Evolutionary conservation across 2,113 vertebrate genomes (phyloP), one percentile per base, ranked within the genome.

Genomic region (Peromyscus polionotus): DNA sequence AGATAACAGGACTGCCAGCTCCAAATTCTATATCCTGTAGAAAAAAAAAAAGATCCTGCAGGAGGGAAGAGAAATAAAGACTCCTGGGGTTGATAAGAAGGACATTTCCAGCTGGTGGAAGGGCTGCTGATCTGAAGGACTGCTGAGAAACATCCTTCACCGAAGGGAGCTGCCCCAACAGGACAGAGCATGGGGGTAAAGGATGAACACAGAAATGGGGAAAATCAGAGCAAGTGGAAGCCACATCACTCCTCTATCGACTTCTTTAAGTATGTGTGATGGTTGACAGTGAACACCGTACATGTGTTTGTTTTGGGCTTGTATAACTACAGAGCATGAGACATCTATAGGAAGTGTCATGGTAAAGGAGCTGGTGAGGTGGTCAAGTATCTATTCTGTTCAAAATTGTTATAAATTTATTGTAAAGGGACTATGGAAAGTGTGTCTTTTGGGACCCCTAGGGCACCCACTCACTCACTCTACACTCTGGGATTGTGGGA

Each of bases 191-290:
- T 3, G 39, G 61, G 59, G 61, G 39, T 45, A 45, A 85, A 65
- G 26, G 39, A 42, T 39, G 57, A 42, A 0, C 26, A 26, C 83
- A 65, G 39, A 65, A 31, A 42, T 42, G 59, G 61, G 39, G 13
- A 85, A 16, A 1, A 84, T 12, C 45, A 73, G 7, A 51, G 61
- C 11, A 87, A 90, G 89, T 28, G 36, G 86, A 88, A 92, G 28
- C 39, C 28, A 67, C 20, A 26, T 31, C 16, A 31, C 24, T 77
- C 36, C 11, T 83, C 22, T n/a, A 51, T 61, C 79, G 24, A 92
- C 12, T 95, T 83, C 39, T 94, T 91, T 75, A 67, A 95, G 61
- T 83, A 36, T 12, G 16, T 77, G 77, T 73, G 48, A 61, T 59
- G 63, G 45, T 33, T 51, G 48, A 92, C 88, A 92, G 63, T 28